These are phyloP conservation scores for Luehdorfia chinensis DNA, from an alignment of 1,140 invertebrate genomes.

Conservation along the genomic window DNA sequence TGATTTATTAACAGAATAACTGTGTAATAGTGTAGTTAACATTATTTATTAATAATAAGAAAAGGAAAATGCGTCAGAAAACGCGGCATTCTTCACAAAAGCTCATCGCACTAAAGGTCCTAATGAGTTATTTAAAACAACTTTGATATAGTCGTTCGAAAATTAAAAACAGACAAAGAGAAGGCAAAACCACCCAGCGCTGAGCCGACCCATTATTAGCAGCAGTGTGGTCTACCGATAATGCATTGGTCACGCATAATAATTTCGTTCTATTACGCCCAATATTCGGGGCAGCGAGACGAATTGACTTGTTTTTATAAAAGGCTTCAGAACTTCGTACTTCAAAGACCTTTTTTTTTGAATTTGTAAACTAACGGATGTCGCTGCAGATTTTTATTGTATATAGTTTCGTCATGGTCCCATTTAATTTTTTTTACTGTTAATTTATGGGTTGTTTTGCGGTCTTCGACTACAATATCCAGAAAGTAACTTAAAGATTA, in stretches of 20 bases:
- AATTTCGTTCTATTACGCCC: slow-evolving; percentile 20
- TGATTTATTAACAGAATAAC: too few species aligned
- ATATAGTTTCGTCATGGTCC: not conserved
- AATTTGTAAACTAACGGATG: slow-evolving; percentile 2
- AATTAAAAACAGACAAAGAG: slow-evolving; percentile 12
- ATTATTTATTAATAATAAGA: too few species aligned
- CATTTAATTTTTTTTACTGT: too few species aligned
- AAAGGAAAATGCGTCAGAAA: too few species aligned
- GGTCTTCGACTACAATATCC: too few species aligned
- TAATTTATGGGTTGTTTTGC: not conserved
- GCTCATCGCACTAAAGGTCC: not conserved
- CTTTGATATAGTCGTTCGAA: slow-evolving; percentile 11
- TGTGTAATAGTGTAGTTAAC: too few species aligned
- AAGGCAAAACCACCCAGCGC: slow-evolving; percentile 1
- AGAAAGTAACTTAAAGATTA: too few species aligned
- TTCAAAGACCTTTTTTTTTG: slow-evolving; percentile 5
- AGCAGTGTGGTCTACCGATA: slow-evolving; percentile 12
- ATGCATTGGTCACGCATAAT: slow-evolving; percentile 26
- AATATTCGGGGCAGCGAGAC: slow-evolving; percentile 21
- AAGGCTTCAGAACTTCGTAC: not conserved
- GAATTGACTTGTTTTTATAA: slow-evolving; percentile 19
- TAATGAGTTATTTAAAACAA: slow-evolving; percentile 10
- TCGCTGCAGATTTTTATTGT: slow-evolving; percentile 8
- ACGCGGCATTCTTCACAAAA: too few species aligned
- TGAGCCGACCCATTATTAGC: slow-evolving; percentile 6